Conservation (phyloP, 2,797 vertebrate genomes). For the Alca torda region DNA sequence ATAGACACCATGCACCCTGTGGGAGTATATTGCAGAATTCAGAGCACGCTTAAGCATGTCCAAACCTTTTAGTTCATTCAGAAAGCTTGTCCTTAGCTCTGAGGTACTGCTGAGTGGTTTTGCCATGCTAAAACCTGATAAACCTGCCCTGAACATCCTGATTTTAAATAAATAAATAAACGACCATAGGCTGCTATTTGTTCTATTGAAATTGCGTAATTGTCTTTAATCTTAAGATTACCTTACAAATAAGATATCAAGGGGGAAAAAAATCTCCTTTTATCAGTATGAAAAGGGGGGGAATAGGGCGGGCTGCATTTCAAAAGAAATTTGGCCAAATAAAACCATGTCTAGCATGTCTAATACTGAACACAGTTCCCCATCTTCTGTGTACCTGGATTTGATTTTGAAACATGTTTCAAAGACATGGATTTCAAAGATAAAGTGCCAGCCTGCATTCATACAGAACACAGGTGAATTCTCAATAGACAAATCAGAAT, state of each 20-base stretch:
- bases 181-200: accelerated
- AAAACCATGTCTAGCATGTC: background rate
- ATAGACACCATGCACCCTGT: background rate
- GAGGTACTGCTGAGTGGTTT: background rate
- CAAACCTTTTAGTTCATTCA: background rate
- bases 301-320: background rate
- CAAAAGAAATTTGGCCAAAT: background rate
- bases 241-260: accelerated
- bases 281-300: background rate
- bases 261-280: background rate
- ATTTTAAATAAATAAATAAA: background rate
- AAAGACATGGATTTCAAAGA: background rate
- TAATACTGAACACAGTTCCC: background rate
- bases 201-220: background rate
- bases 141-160: background rate
- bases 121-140: background rate
- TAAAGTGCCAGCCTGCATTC: background rate
- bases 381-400: background rate
- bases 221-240: background rate
- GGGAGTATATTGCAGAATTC: background rate
- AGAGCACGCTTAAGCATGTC: background rate
- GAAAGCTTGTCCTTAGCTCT: background rate
- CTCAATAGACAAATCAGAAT: background rate
- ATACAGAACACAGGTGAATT: background rate
- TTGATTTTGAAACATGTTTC: background rate